These are phyloP conservation scores for Drosophila rhopaloa DNA, from an alignment of 1,140 invertebrate genomes.

Conservation along the genomic window DNA sequence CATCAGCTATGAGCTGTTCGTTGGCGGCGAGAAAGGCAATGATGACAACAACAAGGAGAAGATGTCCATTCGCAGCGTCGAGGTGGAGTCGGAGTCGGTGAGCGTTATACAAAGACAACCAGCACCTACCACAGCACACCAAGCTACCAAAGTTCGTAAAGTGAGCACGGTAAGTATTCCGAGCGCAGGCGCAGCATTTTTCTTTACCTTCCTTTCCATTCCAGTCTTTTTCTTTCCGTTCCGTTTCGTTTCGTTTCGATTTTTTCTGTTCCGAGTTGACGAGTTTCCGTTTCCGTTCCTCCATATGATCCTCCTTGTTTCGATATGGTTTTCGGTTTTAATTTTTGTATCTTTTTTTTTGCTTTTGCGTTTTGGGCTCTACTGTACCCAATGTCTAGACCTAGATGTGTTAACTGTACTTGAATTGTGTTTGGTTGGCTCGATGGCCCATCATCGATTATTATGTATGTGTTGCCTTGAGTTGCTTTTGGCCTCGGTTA, in stretches of 20 bases:
- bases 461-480: conserved; percentile 31
- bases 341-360: conserved; percentile 20
- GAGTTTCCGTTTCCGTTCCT: conserved; percentile 18
- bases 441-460: conserved; percentile 9
- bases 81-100: conserved; percentile 93
- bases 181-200: conserved; percentile 77
- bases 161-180: conserved; percentile 94
- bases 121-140: conserved; percentile 86
- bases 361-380: conserved; percentile 43
- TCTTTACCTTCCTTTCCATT: conserved; percentile 52
- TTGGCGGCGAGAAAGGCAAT: conserved; percentile 93
- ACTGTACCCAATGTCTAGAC: conserved; percentile 31
- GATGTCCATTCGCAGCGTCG: conserved; percentile 94
- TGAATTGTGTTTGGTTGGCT: conserved; percentile 16
- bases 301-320: conserved; percentile 22
- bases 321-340: conserved; percentile 6
- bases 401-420: conserved; percentile 18
- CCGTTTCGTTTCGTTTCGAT: conserved; percentile 24
- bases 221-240: conserved; percentile 37
- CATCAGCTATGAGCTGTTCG: conserved; percentile 95
- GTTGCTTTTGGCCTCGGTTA: conserved; percentile 44
- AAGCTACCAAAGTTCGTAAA: conserved; percentile 91
- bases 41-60: conserved; percentile 95
- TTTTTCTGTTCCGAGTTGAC: conserved; percentile 11
- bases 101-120: conserved; percentile 91